Evolutionary conservation across 2,113 vertebrate species (phyloP), one percentile per base, ranked within the genome.

Genomic region (Colossoma macropomum): DNA sequence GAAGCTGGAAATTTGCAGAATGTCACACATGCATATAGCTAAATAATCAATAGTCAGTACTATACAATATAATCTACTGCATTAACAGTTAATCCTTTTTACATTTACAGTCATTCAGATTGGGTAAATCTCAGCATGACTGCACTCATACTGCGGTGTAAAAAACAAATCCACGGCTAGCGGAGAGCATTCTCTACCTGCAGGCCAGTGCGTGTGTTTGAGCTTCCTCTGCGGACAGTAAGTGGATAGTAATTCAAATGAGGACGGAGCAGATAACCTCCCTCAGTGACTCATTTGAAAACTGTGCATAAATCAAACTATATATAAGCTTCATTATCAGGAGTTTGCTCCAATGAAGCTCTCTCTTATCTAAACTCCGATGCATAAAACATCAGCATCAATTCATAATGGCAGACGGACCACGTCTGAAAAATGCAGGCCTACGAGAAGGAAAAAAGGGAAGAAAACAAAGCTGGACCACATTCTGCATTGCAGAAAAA

Each of bases 311-410:
- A 79, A 74, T 75, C 38, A 83, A 50, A 32, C 54, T 41, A 17
- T 56, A 82, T 27, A 54, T 62, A 23, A 27, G 62, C 27, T 79
- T 54, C 34, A 59, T 38, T 15, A 52, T 17, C 78, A 66, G 48
- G 32, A 28, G 68, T 81, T 59, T 75, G 34, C 77, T 50, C 59
- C 2, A 7, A 38, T 38, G 76, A 32, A 77, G 7, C 52, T 76
- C 60, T 38, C 59, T 54, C 79, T 25, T 41, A 83, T 83, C 89
- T 87, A 89, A 87, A 89, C 87, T 77, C 28, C 38, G 73, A 86
- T 88, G 4, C 80, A 91, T 90, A 86, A 89, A 90, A 85, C 19
- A 89, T 68, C 54, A 45, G 75, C 63, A 80, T 76, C 69, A 27
- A 76, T 87, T 84, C 85, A 27, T 81, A 54, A 82, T 81, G 32